Evolutionary conservation across 2,113 vertebrate genomes (phyloP).

Genomic region (Pomatostomus ruficeps): DNA sequence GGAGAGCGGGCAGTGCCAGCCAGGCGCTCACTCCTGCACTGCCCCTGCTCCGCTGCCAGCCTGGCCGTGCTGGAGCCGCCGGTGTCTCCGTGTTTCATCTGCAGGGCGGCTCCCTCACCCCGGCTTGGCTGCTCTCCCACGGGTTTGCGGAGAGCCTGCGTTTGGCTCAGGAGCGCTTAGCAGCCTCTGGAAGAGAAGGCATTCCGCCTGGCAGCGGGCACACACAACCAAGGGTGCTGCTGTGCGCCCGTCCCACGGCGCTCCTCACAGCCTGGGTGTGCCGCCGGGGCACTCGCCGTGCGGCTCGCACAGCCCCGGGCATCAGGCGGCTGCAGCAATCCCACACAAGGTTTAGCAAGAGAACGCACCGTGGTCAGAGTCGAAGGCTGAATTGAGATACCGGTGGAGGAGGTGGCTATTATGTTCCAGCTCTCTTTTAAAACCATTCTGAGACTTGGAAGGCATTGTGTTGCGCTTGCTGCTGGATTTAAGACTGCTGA

Average conservation of each 20-base stretch:
- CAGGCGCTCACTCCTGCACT: not conserved
- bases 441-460: not conserved
- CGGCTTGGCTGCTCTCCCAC: not conserved
- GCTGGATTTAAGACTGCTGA: not conserved
- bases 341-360: not conserved
- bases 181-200: fast-evolving
- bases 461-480: not conserved
- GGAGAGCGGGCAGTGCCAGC: too few relatives aligned
- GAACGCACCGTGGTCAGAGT: fast-evolving
- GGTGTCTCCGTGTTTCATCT: not conserved
- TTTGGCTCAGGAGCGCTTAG: not conserved
- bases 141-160: too few relatives aligned
- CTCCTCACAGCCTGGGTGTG: fast-evolving
- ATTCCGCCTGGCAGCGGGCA: fast-evolving
- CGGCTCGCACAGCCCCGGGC: not conserved
- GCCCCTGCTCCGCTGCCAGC: not conserved
- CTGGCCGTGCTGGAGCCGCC: not conserved
- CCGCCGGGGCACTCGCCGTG: fast-evolving
- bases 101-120: not conserved
- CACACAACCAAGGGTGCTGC: fast-evolving
- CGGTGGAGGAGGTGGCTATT: not conserved
- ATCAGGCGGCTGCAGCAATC: not conserved
- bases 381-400: not conserved
- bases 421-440: not conserved
- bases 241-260: fast-evolving